Conservation (phyloP, 2,797 vertebrate genomes). For the Chelidonichthys spinosus region DNA sequence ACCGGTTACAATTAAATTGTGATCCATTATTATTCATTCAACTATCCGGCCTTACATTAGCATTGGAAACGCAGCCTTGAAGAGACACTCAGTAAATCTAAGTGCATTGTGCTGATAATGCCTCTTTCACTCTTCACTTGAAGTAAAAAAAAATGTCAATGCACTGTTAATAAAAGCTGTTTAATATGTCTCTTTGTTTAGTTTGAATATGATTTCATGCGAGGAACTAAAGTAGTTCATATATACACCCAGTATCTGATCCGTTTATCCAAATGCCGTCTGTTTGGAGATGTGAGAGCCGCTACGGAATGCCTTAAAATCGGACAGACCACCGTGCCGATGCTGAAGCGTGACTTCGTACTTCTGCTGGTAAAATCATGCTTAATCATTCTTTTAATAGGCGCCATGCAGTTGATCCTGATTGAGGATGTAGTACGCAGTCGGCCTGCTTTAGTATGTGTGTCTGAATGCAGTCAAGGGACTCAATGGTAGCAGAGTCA, state of each 20-base stretch:
- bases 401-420: neutral
- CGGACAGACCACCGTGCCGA: neutral
- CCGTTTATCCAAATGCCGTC: too few relatives aligned
- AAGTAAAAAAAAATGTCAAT: neutral
- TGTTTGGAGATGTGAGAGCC: neutral
- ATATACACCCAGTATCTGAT: too few relatives aligned
- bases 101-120: neutral
- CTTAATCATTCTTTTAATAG: neutral
- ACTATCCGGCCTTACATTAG: neutral
- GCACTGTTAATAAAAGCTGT: neutral
- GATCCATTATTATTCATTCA: neutral
- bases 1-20: neutral
- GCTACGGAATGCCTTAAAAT: neutral
- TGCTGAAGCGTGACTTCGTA: too few relatives aligned
- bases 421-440: neutral
- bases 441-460: too few relatives aligned
- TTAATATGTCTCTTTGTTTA: neutral
- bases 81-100: neutral
- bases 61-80: neutral
- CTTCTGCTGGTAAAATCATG: neutral
- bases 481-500: too few relatives aligned
- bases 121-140: neutral
- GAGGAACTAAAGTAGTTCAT: too few relatives aligned
- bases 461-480: neutral
- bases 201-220: too few relatives aligned